Evolutionary conservation across 1,140 invertebrate genomes (phyloP).

Genomic region (Penaeus indicus): DNA sequence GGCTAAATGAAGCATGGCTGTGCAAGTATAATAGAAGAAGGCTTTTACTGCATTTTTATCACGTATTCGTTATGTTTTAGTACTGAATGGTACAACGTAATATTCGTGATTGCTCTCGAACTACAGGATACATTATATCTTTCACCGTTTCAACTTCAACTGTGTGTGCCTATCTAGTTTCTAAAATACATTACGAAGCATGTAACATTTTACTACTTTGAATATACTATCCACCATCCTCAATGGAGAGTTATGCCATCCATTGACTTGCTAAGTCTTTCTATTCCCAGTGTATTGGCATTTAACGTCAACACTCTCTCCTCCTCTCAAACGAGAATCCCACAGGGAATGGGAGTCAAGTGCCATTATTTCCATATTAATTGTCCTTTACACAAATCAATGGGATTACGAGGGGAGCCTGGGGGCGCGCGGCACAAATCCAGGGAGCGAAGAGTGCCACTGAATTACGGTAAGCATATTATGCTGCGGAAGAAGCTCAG

Average conservation of each 20-base stretch:
- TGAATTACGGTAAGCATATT: neutral
- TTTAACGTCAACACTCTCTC: no score
- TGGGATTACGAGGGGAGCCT: conserved; percentile 51
- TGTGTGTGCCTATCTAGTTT: no score
- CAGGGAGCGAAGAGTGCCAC: conserved; percentile 10
- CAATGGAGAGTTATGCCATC: neutral
- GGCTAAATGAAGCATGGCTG: neutral
- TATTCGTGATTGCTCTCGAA: no score
- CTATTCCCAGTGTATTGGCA: no score
- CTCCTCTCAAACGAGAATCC: neutral
- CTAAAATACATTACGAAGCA: no score
- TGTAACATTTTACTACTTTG: neutral
- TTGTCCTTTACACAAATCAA: conserved; percentile 61
- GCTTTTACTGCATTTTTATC: neutral
- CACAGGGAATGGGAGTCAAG: conserved; percentile 53
- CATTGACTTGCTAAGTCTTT: neutral
- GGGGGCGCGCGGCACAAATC: neutral
- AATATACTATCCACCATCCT: neutral
- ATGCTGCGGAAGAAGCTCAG: neutral
- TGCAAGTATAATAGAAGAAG: neutral
- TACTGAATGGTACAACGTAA: no score
- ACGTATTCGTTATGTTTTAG: neutral
- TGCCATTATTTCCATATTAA: conserved; percentile 66
- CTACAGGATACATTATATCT: no score
- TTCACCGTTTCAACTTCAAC: no score